phyloP scores from a whole-genome alignment of 2,113 vertebrate genomes.

The Poeciliopsis occidentalis region DNA sequence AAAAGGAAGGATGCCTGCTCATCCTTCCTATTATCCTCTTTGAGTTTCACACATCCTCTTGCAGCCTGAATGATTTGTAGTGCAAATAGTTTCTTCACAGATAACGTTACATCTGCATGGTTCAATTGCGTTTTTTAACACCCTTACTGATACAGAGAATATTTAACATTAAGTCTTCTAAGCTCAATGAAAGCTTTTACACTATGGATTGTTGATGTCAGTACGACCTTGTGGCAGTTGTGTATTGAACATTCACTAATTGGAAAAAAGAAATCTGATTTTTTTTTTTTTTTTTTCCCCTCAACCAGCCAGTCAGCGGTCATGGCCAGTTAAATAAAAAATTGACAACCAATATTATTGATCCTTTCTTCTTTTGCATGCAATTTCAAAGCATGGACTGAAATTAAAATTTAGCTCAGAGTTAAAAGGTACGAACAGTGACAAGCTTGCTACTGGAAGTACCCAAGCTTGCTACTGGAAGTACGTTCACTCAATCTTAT shows the following conservation, averaged over 20 bases:
- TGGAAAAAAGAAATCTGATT: not conserved
- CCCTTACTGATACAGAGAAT: not conserved
- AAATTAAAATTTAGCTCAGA: not conserved
- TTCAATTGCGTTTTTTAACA: not conserved
- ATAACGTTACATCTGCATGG: not conserved
- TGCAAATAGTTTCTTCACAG: not conserved
- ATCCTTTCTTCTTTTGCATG: not conserved
- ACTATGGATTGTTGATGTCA: not conserved
- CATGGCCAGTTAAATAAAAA: not conserved
- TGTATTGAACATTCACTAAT: not conserved
- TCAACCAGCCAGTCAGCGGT: not conserved
- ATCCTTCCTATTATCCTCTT: not conserved
- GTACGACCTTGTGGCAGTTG: not conserved
- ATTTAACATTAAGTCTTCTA: not conserved
- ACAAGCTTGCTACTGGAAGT: constrained; percentile 3
- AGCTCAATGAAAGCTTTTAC: not conserved
- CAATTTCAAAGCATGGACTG: not conserved
- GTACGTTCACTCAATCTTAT: constrained; percentile 2
- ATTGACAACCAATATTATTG: not conserved
- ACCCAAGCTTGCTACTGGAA: constrained; percentile 11
- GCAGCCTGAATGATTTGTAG: not conserved
- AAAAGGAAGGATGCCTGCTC: not conserved
- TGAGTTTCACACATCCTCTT: not conserved
- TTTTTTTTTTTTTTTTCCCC: not conserved
- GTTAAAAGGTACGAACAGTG: not conserved